Percentiles rank a stretch among this genome's conserved stretches.
phyloP scores from a whole-genome alignment of 2,797 vertebrate genomes.

The Siniperca obscura region DNA sequence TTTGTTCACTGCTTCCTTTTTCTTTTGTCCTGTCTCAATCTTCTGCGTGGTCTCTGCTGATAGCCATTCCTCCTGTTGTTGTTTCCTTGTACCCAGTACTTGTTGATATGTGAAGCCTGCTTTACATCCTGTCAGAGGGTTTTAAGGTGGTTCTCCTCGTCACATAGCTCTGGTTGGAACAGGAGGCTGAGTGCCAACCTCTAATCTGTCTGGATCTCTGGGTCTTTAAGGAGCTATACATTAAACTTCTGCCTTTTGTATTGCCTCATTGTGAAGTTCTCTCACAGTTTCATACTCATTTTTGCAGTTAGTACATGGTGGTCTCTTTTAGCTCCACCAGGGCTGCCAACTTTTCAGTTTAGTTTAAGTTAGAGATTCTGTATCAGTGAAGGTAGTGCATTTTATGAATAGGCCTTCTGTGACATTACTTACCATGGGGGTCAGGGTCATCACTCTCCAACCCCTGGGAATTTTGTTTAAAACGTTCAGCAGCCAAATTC shows the following conservation, averaged over 20 bases:
- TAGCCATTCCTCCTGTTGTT: slow-evolving; percentile 47
- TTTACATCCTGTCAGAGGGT: slow-evolving; percentile 40
- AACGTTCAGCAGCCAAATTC: no score
- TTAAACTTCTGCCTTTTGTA: slow-evolving; percentile 24
- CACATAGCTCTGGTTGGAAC: slow-evolving; percentile 27
- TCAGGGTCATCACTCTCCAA: no score
- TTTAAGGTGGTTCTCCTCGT: slow-evolving; percentile 31
- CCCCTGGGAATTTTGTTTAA: no score
- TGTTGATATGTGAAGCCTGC: slow-evolving; percentile 25
- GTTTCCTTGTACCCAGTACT: slow-evolving; percentile 38
- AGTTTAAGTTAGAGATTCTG: no score
- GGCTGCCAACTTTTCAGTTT: no score
- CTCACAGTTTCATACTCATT: neutral
- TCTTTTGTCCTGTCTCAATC: slow-evolving; percentile 34
- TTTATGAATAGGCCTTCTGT: no score
- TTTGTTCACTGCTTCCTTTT: slow-evolving; percentile 46
- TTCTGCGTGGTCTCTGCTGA: slow-evolving; percentile 43
- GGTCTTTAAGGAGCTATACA: slow-evolving; percentile 11
- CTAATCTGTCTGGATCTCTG: slow-evolving; percentile 36
- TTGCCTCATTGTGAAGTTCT: neutral
- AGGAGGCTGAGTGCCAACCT: slow-evolving; percentile 18
- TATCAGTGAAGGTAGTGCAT: no score
- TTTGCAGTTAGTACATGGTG: neutral
- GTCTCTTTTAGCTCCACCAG: neutral
- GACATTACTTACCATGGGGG: no score